Evolutionary conservation across 1,140 invertebrate genomes (phyloP), one percentile per base, ranked within the genome.

Genomic region (Phymorhynchus buccinoides): DNA sequence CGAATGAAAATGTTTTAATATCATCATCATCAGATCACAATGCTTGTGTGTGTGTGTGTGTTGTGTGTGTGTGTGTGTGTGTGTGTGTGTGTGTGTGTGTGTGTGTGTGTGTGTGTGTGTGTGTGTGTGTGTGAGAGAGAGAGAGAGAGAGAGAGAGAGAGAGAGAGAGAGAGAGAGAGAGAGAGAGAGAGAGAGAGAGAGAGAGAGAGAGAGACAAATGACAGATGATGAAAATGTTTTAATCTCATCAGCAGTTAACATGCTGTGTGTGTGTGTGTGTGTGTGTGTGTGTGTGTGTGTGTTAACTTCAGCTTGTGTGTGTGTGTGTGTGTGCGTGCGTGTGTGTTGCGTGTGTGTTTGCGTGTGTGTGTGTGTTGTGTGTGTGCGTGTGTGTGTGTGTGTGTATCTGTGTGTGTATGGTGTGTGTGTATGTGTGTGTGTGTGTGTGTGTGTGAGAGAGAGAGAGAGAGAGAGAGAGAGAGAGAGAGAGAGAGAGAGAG

Each of bases 401-500:
- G 80, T 16, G 80, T 30, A 44, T 30, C 41, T 30, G 48, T 16
- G 80, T 42, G 41, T 27, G n/a, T n/a, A n/a, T n/a, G n/a, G 80
- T 22, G 37, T n/a, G 39, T 27, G 77, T 32, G 39, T 35, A n/a
- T n/a, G 41, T 1, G 41, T n/a, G 27, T 2, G 41, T 52, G n/a
- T 30, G 80, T 30, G n/a, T 30, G 80, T 52, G 80, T 52, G 80
- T 30, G 80, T 52, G 80, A 80, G 78, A 80, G 48, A 81, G 48
- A 41, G 39, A 41, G 48, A 1, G n/a, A 56, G 48, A 30, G 80
- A 48, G 18, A 12, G 39, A 30, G 30, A 32, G 14, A 30, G 30
- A 30, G 30, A 22, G 6, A 32, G 41, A 3, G 48, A 3, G 48
- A 3, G 48, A 3, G 48, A 1, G 39, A 30, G n/a, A 56, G 48